Conservation (phyloP, 2,113 vertebrate genomes). For the Mungos mungo region DNA sequence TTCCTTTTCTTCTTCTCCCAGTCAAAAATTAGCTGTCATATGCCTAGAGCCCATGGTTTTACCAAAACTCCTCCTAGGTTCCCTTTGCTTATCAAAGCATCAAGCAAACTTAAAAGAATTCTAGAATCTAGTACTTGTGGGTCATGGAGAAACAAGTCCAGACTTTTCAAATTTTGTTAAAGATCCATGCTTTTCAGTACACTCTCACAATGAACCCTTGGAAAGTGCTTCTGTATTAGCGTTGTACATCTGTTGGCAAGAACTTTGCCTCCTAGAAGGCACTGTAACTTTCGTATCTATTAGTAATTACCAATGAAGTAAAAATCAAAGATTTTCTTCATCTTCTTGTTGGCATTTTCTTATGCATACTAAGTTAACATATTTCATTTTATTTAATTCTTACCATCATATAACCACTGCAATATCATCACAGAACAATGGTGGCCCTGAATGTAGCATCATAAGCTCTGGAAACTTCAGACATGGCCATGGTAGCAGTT, state of each 20-base stretch:
- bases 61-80: background rate
- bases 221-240: background rate
- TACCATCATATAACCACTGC: background rate
- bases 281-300: background rate
- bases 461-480: background rate
- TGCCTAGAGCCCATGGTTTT: background rate
- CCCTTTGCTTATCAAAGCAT: background rate
- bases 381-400: background rate
- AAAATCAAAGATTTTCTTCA: background rate
- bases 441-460: background rate
- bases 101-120: background rate
- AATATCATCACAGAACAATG: background rate
- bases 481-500: background rate
- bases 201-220: background rate
- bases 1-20: background rate
- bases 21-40: background rate
- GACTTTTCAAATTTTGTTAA: background rate
- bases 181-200: background rate
- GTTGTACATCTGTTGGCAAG: background rate
- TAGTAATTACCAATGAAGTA: background rate
- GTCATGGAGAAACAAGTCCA: background rate
- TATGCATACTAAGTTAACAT: background rate
- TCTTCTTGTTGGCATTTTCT: background rate
- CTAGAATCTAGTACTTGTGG: background rate
- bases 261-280: background rate